Evolutionary conservation across 2,888 invertebrate species (phyloP).

Genomic region (Stomorhina lunata): DNA sequence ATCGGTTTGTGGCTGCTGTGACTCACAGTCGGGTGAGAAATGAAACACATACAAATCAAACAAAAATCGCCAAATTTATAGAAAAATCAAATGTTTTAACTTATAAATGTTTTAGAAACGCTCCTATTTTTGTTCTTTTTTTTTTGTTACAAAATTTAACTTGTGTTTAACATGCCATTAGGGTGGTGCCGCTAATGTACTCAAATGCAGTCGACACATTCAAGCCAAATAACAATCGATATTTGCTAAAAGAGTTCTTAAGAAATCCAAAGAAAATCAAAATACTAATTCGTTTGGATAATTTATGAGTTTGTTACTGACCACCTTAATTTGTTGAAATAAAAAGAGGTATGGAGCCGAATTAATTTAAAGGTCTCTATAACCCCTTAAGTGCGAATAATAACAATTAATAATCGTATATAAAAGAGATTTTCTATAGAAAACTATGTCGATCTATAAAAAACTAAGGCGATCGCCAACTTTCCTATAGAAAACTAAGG

Average conservation of each 20-base stretch:
- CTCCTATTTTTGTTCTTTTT: conserved; percentile 50
- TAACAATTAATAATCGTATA: no score
- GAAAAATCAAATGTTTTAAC: conserved; percentile 37
- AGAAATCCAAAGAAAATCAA: not conserved
- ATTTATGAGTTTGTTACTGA: conserved; percentile 36
- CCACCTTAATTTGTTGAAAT: conserved; percentile 40
- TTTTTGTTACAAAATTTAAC: no score
- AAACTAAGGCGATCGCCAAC: no score
- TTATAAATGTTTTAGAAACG: conserved; percentile 56
- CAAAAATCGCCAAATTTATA: conserved; percentile 25
- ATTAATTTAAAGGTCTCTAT: no score
- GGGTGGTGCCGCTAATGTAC: conserved; percentile 63
- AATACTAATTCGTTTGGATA: conserved; percentile 1
- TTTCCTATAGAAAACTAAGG: no score
- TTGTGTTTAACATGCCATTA: conserved; percentile 61
- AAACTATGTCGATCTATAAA: no score
- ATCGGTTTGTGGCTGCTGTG: conserved; percentile 56
- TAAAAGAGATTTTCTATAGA: no score
- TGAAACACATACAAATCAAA: not conserved
- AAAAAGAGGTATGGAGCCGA: not conserved
- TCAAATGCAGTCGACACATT: no score
- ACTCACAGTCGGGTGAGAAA: conserved; percentile 37
- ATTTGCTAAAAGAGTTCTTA: not conserved
- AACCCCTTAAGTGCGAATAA: no score
- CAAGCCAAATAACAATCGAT: conserved; percentile 30